Conservation (phyloP, 1,140 invertebrate species). For the Apolygus lucorum region DNA sequence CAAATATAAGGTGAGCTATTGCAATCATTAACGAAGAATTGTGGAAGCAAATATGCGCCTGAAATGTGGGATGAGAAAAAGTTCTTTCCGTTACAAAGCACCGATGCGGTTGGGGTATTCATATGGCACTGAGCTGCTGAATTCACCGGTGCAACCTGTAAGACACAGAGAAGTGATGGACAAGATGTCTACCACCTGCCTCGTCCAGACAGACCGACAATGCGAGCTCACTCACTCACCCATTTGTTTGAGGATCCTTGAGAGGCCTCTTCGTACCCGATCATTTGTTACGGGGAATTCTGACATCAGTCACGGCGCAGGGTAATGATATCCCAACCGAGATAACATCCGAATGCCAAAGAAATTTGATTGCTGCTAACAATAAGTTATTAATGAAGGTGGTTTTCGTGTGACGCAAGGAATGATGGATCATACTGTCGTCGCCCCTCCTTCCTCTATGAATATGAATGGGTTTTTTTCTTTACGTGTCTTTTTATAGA, state of each 20-base stretch:
- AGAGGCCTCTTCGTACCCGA: background rate
- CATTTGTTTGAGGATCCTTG: constrained; percentile 2
- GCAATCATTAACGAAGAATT: no score
- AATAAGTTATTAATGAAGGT: constrained; percentile 11
- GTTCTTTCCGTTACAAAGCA: no score
- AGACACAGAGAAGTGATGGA: no score
- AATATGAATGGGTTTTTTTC: constrained; percentile 17
- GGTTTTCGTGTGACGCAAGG: constrained; percentile 6
- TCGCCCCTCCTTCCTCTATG: background rate
- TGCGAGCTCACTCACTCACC: background rate
- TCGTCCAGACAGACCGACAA: background rate
- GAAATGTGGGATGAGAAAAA: no score
- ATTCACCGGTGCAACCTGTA: no score
- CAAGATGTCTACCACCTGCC: background rate
- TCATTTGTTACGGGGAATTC: constrained; percentile 9
- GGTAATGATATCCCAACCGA: constrained; percentile 13
- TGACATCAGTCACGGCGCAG: constrained; percentile 3
- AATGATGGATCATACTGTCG: constrained; percentile 11
- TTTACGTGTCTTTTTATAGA: no score
- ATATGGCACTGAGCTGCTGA: no score
- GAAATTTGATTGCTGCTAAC: constrained; percentile 14
- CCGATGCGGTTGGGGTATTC: no score
- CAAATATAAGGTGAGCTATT: no score
- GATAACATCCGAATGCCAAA: constrained; percentile 13
- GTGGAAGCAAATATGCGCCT: no score